Conservation (phyloP, 2,888 invertebrate species). For the Sialis lutaria region DNA sequence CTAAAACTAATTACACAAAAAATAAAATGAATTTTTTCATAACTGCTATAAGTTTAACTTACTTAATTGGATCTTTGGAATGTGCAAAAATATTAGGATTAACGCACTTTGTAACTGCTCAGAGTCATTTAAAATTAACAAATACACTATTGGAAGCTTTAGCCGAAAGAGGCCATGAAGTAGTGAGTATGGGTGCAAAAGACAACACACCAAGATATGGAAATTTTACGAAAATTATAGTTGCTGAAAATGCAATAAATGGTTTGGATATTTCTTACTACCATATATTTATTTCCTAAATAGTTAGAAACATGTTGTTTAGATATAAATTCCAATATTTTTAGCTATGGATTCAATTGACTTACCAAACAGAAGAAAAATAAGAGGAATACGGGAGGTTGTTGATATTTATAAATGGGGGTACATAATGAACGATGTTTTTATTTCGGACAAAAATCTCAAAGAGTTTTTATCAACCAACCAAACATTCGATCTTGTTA, state of each 20-base stretch:
- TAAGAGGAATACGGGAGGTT: no score
- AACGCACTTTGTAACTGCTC: slow-evolving; percentile 2
- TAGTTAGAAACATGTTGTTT: no score
- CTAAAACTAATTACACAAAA: no score
- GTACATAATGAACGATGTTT: slow-evolving; percentile 5
- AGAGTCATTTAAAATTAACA: slow-evolving; percentile 6
- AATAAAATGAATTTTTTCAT: no score
- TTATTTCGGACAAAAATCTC: slow-evolving; percentile 12
- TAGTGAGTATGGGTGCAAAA: slow-evolving; percentile 6
- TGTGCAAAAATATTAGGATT: slow-evolving; percentile 6
- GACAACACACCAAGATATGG: background rate
- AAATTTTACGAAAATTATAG: no score
- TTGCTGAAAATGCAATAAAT: no score
- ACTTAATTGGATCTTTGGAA: background rate
- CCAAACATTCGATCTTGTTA: slow-evolving; percentile 16
- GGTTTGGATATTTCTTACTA: no score
- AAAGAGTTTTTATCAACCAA: slow-evolving; percentile 14
- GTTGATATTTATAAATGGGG: background rate
- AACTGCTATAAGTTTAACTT: no score
- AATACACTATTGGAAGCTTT: slow-evolving; percentile 4
- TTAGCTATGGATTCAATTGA: no score
- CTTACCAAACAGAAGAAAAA: no score
- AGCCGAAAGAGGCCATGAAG: slow-evolving; percentile 6
- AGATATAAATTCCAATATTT: no score
- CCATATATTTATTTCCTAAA: no score